Evolutionary conservation across 2,113 vertebrate genomes (phyloP), one percentile per base, ranked within the genome.

Genomic region (Tragelaphus imberbis): DNA sequence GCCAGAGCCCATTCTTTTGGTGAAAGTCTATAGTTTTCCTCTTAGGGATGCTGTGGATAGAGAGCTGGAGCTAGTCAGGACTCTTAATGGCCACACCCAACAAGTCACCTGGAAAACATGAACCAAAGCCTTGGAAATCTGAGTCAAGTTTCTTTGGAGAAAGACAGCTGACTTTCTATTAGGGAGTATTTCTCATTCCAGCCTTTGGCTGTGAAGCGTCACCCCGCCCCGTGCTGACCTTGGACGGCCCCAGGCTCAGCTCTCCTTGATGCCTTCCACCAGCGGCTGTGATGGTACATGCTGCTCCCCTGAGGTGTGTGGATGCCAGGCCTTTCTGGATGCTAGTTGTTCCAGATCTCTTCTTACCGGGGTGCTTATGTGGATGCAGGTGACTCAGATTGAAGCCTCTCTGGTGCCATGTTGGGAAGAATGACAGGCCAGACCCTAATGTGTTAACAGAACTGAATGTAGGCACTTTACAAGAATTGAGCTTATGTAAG

Each of bases 221-320:
- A 11, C 10, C 0, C 14, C 25, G 27, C 33, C 28, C 16, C 5
- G 12, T 3, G 5, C 30, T 23, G 58, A 53, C 58, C 7, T 28
- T 21, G 91, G 6, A 44, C 1, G 4, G 47, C 36, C 12, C 85
- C 12, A 25, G 9, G 14, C 10, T 25, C 59, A n/a, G 53, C 30
- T 30, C 9, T 88, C 16, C 68, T 33, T 3, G 3, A 13, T 12
- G 6, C 47, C 49, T 44, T 30, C 59, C 40, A 40, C 30, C 10
- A 9, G 17, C 6, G 47, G 30, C 44, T 7, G 0, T 56, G 86
- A 33, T 3, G 21, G 81, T 0, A 16, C 51, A 1, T 6, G 19
- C n/a, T 6, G 10, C 49, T 25, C 23, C 65, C 36, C 3, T 1
- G 51, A 71, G 53, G 63, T 7, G 1, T 0, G 0, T 53, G 8